Conservation (phyloP, 2,797 vertebrate species). For the Sternotherus odoratus region DNA sequence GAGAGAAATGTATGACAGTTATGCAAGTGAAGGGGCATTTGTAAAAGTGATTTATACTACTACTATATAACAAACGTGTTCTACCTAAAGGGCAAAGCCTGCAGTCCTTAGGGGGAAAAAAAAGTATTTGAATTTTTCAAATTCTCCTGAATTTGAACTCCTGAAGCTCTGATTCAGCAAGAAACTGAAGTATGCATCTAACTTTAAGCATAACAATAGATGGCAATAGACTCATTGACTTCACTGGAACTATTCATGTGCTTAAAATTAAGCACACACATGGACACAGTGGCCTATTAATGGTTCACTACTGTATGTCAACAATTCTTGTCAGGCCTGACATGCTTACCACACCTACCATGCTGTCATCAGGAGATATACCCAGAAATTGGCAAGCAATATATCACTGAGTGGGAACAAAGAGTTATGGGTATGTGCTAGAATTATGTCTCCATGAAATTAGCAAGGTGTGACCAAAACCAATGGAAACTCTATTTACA, state of each 20-base stretch:
- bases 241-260: background rate
- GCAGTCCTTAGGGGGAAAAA: constrained; percentile 20
- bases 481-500: background rate
- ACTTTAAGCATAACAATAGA: background rate
- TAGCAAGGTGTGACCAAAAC: background rate
- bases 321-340: background rate
- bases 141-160: constrained; percentile 9
- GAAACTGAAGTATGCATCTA: background rate
- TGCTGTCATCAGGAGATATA: background rate
- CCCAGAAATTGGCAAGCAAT: background rate
- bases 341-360: background rate
- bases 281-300: background rate
- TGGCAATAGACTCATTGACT: background rate
- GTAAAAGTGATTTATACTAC: constrained; percentile 74
- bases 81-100: constrained; percentile 69
- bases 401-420: background rate
- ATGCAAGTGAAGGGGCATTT: constrained; percentile 72
- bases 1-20: constrained; percentile 66
- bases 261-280: background rate
- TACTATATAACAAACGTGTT: constrained; percentile 68
- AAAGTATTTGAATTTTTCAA: constrained; percentile 26
- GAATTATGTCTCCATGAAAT: background rate
- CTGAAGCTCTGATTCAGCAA: constrained; percentile 33
- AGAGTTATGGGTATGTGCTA: background rate
- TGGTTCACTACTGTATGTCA: background rate